A percentile compares a stretch with the other conserved stretches of the same genome.
phyloP scores from a whole-genome alignment of 2,888 invertebrate species.

The Rhamnusium bicolor region DNA sequence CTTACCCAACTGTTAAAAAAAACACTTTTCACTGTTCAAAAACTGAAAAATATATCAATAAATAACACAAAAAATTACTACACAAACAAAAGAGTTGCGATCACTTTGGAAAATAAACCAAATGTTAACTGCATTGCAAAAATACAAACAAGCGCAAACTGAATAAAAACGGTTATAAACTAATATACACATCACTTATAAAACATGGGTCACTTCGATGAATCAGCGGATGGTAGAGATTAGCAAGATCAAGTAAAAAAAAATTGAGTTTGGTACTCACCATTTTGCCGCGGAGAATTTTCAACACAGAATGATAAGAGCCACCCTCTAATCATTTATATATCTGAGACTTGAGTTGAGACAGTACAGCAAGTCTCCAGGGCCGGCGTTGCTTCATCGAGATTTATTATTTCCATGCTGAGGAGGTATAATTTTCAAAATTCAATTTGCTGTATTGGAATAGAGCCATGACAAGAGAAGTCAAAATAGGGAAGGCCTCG shows the following conservation, averaged over 20 bases:
- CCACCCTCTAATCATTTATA: slow-evolving; percentile 56
- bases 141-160: background rate
- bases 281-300: slow-evolving; percentile 55
- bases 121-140: background rate
- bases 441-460: too few species aligned
- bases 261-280: slow-evolving; percentile 50
- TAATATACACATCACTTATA: background rate
- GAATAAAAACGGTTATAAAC: background rate
- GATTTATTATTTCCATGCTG: background rate
- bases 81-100: background rate
- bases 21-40: background rate
- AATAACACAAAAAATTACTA: background rate
- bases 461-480: too few species aligned
- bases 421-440: too few species aligned
- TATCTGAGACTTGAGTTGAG: slow-evolving; percentile 41
- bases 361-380: slow-evolving; percentile 33
- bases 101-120: background rate
- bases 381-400: slow-evolving; percentile 16
- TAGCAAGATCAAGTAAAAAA: background rate
- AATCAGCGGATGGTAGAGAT: background rate
- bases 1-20: background rate
- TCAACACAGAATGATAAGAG: slow-evolving; percentile 54
- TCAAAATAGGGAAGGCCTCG: too few species aligned
- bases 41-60: background rate
- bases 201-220: background rate